Conservation (phyloP, 1,140 invertebrate species). For the Oreohelix idahoensis region DNA sequence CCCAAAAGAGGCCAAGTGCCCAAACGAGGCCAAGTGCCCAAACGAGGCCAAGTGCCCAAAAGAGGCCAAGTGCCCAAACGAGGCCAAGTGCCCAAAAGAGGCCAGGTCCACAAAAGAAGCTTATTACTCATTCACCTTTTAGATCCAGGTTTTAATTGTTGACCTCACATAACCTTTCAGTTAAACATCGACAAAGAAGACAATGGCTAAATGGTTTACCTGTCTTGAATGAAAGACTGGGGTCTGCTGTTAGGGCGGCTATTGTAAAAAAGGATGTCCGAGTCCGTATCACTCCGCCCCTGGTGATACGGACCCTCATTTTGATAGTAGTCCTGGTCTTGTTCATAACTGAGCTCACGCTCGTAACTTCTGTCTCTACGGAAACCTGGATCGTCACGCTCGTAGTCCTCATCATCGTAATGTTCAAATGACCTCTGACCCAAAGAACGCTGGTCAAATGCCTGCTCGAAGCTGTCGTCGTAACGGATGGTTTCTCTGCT, state of each 20-base stretch:
- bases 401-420: constrained; percentile 30
- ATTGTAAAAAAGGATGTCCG: constrained; percentile 91
- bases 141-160: too few species aligned
- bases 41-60: too few species aligned
- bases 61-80: too few species aligned
- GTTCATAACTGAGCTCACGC: constrained; percentile 45
- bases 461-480: constrained; percentile 51
- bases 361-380: constrained; percentile 35
- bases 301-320: constrained; percentile 62
- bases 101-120: too few species aligned
- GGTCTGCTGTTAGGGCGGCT: constrained; percentile 80
- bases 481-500: constrained; percentile 53
- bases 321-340: constrained; percentile 51
- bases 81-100: too few species aligned
- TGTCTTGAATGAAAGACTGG: constrained; percentile 68
- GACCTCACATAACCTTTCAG: too few species aligned
- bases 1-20: too few species aligned
- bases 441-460: constrained; percentile 55
- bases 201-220: too few species aligned
- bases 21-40: too few species aligned
- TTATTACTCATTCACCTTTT: too few species aligned
- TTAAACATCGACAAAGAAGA: too few species aligned
- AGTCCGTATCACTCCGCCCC: constrained; percentile 74
- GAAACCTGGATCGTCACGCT: neutral
- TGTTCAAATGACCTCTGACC: constrained; percentile 41